Conservation (phyloP, 1,140 invertebrate genomes). For the Helicoverpa zea region DNA sequence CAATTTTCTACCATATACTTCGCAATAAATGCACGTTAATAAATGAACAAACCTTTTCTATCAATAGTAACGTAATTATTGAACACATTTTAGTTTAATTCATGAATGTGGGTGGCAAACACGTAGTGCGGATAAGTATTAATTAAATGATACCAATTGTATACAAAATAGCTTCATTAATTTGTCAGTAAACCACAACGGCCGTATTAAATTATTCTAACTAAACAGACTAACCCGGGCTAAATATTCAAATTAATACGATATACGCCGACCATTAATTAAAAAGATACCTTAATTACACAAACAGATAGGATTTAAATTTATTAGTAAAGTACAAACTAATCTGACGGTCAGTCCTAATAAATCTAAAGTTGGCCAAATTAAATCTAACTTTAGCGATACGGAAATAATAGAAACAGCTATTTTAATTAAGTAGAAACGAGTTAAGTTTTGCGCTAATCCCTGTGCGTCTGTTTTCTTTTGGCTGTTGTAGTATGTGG, state of each 20-base stretch:
- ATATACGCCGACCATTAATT: slow-evolving; percentile 21
- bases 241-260: slow-evolving; percentile 38
- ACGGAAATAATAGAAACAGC: slow-evolving; percentile 6
- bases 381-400: slow-evolving; percentile 43
- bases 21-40: too few species aligned
- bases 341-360: slow-evolving; percentile 24
- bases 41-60: too few species aligned
- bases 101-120: neutral
- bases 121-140: neutral
- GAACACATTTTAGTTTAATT: neutral
- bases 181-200: slow-evolving; percentile 17
- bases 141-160: slow-evolving; percentile 18
- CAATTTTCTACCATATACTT: too few species aligned
- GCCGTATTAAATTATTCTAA: slow-evolving; percentile 31
- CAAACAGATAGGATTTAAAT: slow-evolving; percentile 24
- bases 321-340: slow-evolving; percentile 39
- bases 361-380: slow-evolving; percentile 40
- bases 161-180: slow-evolving; percentile 32
- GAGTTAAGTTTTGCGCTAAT: neutral
- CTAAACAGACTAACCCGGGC: slow-evolving; percentile 17
- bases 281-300: slow-evolving; percentile 39
- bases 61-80: too few species aligned
- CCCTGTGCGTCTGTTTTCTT: neutral
- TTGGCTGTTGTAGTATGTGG: slow-evolving; percentile 10
- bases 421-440: slow-evolving; percentile 48